These are phyloP conservation scores for Oncorhynchus kisutch DNA, from an alignment of 2,113 vertebrate species.

Conservation along the genomic window DNA sequence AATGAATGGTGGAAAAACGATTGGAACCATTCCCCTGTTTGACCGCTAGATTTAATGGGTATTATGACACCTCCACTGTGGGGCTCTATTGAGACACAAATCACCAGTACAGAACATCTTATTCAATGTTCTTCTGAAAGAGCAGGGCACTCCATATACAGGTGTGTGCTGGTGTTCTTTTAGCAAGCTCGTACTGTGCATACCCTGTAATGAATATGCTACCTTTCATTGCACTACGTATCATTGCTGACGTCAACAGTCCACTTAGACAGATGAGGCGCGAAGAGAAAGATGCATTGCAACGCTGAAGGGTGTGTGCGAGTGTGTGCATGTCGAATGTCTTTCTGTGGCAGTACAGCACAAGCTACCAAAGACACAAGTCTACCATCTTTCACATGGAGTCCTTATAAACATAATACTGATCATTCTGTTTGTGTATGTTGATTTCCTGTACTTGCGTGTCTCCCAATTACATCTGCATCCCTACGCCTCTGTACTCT, in stretches of 20 bases:
- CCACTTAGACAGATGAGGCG: conserved; percentile 33
- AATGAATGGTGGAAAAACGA: too few species aligned
- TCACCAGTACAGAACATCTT: not conserved
- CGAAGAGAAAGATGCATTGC: conserved; percentile 10
- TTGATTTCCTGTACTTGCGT: conserved; percentile 36
- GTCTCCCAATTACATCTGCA: conserved; percentile 36
- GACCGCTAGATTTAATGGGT: too few species aligned
- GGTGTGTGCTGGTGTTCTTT: not conserved
- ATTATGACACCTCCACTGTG: too few species aligned
- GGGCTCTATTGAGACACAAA: not conserved
- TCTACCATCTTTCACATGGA: conserved; percentile 33
- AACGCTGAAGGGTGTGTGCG: conserved; percentile 27
- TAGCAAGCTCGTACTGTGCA: not conserved
- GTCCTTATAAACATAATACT: conserved; percentile 43
- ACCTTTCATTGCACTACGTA: not conserved
- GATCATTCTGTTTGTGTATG: conserved; percentile 22
- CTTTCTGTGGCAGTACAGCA: conserved; percentile 36
- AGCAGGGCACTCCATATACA: not conserved
- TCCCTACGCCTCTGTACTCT: conserved; percentile 13
- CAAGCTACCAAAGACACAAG: conserved; percentile 49
- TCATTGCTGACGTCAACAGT: conserved; percentile 18
- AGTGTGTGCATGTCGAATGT: conserved; percentile 22
- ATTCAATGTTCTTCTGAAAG: not conserved
- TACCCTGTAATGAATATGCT: not conserved
- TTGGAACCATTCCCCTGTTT: too few species aligned